Base-by-base conservation (phyloP, 2,113 vertebrate species). In the Embiotoca jacksoni region DNA sequence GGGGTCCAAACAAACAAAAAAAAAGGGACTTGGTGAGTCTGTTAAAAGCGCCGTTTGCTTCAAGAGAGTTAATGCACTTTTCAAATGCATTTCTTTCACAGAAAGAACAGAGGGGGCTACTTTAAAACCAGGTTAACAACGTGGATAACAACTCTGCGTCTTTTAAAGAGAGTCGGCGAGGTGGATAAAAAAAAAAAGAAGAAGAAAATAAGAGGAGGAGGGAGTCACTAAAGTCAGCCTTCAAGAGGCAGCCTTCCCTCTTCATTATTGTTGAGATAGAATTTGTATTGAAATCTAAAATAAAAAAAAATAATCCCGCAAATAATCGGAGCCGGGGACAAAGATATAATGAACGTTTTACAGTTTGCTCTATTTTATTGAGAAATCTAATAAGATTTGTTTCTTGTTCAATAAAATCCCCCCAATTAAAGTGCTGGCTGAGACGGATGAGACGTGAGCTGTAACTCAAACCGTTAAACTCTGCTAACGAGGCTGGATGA, bases 381-480 rank as follows among this genome's bases (percentile, higher is more conserved):
- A 63, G 37, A 75, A 76, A 84, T 75, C 72, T 75, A 86, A 85
- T 76, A 70, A 78, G 81, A 70, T 69, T 82, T 88, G 87, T 73
- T 80, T 66, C 57, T 31, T 4, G 70, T 85, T 85, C 78, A 83
- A 84, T 89, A 80, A 90, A 84, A 80, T 16, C 50, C 39, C 4
- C 56, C 55, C 70, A 68, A 73, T 89, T 82, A 79, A 65, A 86
- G 72, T 4, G 53, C 13, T 60, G 55, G 57, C 71, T 63, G 76
- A 79, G 81, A 63, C 9, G 41, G 64, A 54, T 30, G 72, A 75
- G 77, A 88, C 16, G 47, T 60, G 79, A 80, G 77, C 79, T 72
- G 81, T 86, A 70, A 83, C 81, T 86, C 57, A 88, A 82, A 72
- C 72, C 74, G 61, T 81, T 90, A 88, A 88, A 76, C 53, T 71